These are phyloP conservation scores for Xestia sexstrigata DNA, from an alignment of 2,888 invertebrate genomes.

Conservation along the genomic window DNA sequence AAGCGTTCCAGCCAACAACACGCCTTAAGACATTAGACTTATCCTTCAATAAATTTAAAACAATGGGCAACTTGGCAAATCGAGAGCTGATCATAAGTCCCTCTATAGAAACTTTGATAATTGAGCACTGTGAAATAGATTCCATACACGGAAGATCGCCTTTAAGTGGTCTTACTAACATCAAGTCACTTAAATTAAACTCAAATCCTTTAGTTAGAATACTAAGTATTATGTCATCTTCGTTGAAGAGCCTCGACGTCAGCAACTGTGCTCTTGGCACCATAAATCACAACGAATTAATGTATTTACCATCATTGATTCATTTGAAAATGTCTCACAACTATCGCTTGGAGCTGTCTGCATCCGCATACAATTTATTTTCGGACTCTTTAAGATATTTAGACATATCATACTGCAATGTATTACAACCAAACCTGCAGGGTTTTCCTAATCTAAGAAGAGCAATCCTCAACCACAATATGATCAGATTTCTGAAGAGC, in stretches of 20 bases:
- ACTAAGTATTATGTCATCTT: constrained; percentile 86
- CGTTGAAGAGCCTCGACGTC: constrained; percentile 89
- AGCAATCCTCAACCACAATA: constrained; percentile 92
- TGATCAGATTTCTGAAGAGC: constrained; percentile 90
- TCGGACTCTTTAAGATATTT: constrained; percentile 90
- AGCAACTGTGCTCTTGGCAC: constrained; percentile 90
- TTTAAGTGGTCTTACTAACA: constrained; percentile 87
- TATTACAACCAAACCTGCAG: constrained; percentile 91
- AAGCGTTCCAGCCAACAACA: constrained; percentile 85
- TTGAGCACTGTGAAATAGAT: constrained; percentile 91
- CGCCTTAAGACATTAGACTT: constrained; percentile 91
- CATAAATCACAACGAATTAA: constrained; percentile 89
- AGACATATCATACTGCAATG: constrained; percentile 92
- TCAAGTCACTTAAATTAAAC: constrained; percentile 89
- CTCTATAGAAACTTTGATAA: constrained; percentile 90
- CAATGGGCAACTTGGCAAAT: constrained; percentile 87
- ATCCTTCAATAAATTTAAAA: constrained; percentile 91
- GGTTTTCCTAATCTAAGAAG: constrained; percentile 91
- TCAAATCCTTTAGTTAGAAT: constrained; percentile 88
- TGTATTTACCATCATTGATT: constrained; percentile 90
- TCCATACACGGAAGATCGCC: constrained; percentile 88
- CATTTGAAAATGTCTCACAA: constrained; percentile 92
- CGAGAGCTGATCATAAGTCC: constrained; percentile 90
- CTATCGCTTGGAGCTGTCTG: constrained; percentile 87
- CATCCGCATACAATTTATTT: constrained; percentile 81